Evolutionary conservation across 2,888 invertebrate species (phyloP), one percentile per base, ranked within the genome.

Genomic region (Latrodectus elegans): DNA sequence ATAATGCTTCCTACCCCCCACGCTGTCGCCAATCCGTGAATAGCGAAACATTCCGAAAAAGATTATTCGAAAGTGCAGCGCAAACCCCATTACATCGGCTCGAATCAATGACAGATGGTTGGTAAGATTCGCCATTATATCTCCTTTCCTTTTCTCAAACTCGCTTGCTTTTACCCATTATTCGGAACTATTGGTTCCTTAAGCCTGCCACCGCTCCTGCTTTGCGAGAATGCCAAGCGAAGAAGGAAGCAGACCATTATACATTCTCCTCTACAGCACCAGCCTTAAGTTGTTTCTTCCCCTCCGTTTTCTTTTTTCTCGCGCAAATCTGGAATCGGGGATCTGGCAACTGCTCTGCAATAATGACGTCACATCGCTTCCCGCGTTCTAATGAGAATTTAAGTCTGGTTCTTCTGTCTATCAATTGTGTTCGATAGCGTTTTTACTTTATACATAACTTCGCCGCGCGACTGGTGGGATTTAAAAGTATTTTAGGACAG

Each of bases 351-450:
- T 77, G 76, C 86, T 87, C 86, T 81, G 86, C 82, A 78, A 83
- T 88, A 88, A 88, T 88, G 87, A 88, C 87, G 87, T 88, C 87
- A 88, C 87, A 83, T 83, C 87, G 76, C 75, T 73, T 53, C 73
- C 81, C 51, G 78, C 78, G 78, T 82, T 83, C 87, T 88, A 88
- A 88, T 88, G 87, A 88, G 87, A 88, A 83, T 88, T 88, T 88
- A 88, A 88, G 87, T 88, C 87, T 77, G 82, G 87, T 82, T 78
- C 86, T 87, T 88, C 87, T 88, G 87, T 88, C 87, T 88, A 88
- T 88, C 87, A 88, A 88, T 88, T 88, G 87, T 88, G 87, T 88
- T 83, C 87, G 82, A 88, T 88, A 85, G 77, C 81, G 76, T 73
- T 88, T 70, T 78, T 82, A 85, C 85, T 85, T 84, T 84, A 84